Evolutionary conservation across 2,888 invertebrate species (phyloP).

Genomic region (Trichopoda pennipes): DNA sequence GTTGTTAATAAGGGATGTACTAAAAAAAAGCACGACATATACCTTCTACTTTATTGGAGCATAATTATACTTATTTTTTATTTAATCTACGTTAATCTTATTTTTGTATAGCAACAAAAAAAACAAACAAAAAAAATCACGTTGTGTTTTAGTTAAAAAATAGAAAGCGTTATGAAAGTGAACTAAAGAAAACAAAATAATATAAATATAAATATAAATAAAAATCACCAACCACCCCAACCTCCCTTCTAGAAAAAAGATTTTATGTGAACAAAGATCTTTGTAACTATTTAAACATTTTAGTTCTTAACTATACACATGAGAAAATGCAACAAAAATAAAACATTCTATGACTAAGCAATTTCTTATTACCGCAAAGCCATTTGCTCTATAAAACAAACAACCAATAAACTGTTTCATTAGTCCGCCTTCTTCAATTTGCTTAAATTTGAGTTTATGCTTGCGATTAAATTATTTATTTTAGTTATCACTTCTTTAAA

Average conservation of each 20-base stretch:
- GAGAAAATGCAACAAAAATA: not conserved
- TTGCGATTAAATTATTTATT: too few relatives aligned
- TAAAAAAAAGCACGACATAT: constrained; percentile 38
- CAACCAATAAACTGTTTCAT: too few relatives aligned
- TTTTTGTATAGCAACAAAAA: not conserved
- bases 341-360: too few relatives aligned
- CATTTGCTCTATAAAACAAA: too few relatives aligned
- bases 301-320: not conserved
- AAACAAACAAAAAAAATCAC: constrained; percentile 11
- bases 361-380: too few relatives aligned
- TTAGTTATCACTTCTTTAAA: too few relatives aligned
- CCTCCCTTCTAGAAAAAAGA: not conserved
- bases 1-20: not conserved
- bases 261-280: not conserved
- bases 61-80: constrained; percentile 25
- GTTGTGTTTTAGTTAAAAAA: constrained; percentile 24
- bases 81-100: too few relatives aligned
- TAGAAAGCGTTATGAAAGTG: constrained; percentile 1
- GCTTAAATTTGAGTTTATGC: too few relatives aligned
- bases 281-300: not conserved
- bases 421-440: too few relatives aligned
- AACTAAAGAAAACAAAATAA: not conserved
- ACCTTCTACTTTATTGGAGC: constrained; percentile 33
- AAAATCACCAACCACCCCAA: not conserved
- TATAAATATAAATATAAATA: not conserved